Evolutionary conservation across 2,113 vertebrate species (phyloP).

Genomic region (Drymodes brunneopygia): DNA sequence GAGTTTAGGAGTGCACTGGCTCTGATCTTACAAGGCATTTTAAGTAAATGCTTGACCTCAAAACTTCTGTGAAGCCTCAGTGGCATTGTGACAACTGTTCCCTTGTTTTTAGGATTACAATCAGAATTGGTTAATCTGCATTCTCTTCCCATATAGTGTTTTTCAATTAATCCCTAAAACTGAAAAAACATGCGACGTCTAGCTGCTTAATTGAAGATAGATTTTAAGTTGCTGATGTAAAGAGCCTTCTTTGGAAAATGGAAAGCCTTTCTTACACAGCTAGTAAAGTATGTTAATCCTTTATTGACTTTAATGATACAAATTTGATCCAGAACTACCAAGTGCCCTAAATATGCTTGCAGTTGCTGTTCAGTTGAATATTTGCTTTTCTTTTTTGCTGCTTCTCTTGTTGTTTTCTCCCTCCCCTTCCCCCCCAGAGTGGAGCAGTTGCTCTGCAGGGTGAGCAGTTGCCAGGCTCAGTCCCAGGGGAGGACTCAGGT

Average conservation of each 20-base stretch:
- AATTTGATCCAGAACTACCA: background rate
- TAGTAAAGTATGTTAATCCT: background rate
- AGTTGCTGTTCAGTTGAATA: background rate
- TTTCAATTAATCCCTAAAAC: background rate
- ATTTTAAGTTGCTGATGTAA: background rate
- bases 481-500: background rate
- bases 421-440: background rate
- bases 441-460: background rate
- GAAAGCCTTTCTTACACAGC: background rate
- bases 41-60: conserved; percentile 15
- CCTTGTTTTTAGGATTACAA: conserved; percentile 2
- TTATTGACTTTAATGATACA: background rate
- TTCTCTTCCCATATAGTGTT: background rate
- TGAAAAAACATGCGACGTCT: background rate
- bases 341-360: background rate
- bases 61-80: background rate
- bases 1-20: background rate
- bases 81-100: background rate
- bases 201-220: background rate
- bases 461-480: background rate
- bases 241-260: background rate
- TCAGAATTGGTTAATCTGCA: background rate
- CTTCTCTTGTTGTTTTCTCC: background rate
- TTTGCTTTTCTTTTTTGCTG: background rate
- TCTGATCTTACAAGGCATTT: conserved; percentile 22